These are phyloP conservation scores for Ophion ventricosus DNA, from an alignment of 2,888 invertebrate genomes.

Conservation along the genomic window DNA sequence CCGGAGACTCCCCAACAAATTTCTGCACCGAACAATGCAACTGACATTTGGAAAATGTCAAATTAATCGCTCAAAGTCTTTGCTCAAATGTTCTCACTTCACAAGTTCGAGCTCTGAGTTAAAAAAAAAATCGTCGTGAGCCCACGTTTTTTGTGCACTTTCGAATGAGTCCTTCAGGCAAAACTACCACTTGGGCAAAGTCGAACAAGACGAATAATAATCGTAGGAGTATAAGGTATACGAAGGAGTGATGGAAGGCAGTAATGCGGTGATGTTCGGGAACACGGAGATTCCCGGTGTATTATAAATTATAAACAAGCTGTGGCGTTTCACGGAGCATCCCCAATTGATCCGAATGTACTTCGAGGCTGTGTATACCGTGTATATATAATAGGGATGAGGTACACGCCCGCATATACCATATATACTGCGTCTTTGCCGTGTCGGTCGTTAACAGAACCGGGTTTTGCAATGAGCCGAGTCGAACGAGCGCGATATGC, in stretches of 20 bases:
- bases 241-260: conserved; percentile 15
- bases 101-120: no score
- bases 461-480: conserved; percentile 66
- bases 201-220: conserved; percentile 28
- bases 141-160: not conserved
- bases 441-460: conserved; percentile 66
- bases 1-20: no score
- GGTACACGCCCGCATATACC: conserved; percentile 59
- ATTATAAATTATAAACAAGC: conserved; percentile 65
- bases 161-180: not conserved
- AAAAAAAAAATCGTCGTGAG: not conserved
- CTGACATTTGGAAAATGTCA: no score
- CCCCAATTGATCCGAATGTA: conserved; percentile 71
- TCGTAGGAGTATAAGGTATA: conserved; percentile 14
- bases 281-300: conserved; percentile 29
- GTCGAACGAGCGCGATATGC: conserved; percentile 51
- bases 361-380: conserved; percentile 4
- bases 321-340: conserved; percentile 41
- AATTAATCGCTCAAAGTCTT: no score
- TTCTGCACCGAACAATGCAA: no score
- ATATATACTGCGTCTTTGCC: conserved; percentile 52
- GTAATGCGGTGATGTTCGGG: conserved; percentile 29
- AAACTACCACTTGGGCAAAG: not conserved
- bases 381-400: conserved; percentile 31
- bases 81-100: no score